phyloP scores from a whole-genome alignment of 2,888 invertebrate species.

The Eristalinus aeneus region DNA sequence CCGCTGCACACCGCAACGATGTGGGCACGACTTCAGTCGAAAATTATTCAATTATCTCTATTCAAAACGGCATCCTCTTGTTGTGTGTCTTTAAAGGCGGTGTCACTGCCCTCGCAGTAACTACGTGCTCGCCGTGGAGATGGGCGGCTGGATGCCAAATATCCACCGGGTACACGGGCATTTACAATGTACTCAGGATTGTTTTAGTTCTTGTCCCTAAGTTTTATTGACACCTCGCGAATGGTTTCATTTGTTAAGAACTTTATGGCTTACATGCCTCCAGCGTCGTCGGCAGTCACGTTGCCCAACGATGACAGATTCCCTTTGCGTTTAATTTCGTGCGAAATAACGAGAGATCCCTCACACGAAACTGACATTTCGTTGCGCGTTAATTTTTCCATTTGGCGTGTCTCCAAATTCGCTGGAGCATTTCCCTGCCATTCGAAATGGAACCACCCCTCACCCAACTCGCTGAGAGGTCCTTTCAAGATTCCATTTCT shows the following conservation, averaged over 20 bases:
- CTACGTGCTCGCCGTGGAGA: background rate
- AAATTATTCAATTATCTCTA: conserved; percentile 9
- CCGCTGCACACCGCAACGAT: background rate
- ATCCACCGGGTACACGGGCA: background rate
- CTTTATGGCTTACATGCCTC: background rate
- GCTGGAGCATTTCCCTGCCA: background rate
- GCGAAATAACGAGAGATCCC: background rate
- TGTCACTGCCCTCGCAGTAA: background rate
- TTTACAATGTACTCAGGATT: background rate
- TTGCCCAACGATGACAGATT: background rate
- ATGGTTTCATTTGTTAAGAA: background rate
- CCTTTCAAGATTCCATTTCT: no score
- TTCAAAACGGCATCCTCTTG: background rate
- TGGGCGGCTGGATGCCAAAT: background rate
- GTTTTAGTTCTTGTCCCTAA: background rate
- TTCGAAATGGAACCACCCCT: background rate
- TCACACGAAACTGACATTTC: background rate
- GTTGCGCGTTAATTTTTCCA: background rate
- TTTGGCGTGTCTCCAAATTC: background rate
- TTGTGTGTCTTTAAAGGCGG: background rate
- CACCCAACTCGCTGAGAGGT: background rate
- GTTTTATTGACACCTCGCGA: background rate
- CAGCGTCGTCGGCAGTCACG: background rate
- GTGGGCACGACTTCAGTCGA: background rate
- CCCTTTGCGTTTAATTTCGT: background rate